phyloP scores from a whole-genome alignment of 2,113 vertebrate species.

The Delphinus delphis region DNA sequence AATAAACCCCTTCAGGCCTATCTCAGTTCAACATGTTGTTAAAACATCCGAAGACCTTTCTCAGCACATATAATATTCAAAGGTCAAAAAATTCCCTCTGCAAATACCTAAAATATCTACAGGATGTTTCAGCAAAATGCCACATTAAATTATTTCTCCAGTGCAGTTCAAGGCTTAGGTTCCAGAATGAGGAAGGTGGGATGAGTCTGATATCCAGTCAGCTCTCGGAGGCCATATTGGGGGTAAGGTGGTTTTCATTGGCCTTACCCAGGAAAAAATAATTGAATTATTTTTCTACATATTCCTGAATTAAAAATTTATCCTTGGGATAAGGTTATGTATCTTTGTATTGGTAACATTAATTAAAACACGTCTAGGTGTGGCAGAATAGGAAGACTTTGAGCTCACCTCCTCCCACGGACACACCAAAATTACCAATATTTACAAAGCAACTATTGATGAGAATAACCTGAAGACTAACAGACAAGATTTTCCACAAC shows the following conservation, averaged over 20 bases:
- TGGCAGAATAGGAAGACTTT: not conserved
- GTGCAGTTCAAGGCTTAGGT: not conserved
- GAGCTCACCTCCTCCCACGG: not conserved
- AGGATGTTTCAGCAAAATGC: conserved; percentile 62
- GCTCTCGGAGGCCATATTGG: not conserved
- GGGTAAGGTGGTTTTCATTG: not conserved
- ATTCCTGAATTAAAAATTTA: conserved; percentile 26
- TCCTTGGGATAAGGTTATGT: not conserved
- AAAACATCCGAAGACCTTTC: conserved; percentile 75
- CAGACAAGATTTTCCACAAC: not conserved
- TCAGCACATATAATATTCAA: conserved; percentile 72
- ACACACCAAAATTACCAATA: not conserved
- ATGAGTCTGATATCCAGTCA: not conserved
- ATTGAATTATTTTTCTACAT: not conserved
- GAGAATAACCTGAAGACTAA: not conserved
- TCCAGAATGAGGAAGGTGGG: not conserved
- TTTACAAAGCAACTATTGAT: not conserved
- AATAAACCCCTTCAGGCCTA: conserved; percentile 52
- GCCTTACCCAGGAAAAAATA: not conserved
- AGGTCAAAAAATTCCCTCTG: conserved; percentile 72
- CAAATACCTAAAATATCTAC: conserved; percentile 75
- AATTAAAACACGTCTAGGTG: not conserved
- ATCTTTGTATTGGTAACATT: not conserved
- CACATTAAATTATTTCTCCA: conserved; percentile 55
- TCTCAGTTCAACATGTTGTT: conserved; percentile 54